A percentile compares a stretch with the other conserved stretches of the same genome.
Conservation (phyloP, 2,797 vertebrate species). For the Bovichtus diacanthus region DNA sequence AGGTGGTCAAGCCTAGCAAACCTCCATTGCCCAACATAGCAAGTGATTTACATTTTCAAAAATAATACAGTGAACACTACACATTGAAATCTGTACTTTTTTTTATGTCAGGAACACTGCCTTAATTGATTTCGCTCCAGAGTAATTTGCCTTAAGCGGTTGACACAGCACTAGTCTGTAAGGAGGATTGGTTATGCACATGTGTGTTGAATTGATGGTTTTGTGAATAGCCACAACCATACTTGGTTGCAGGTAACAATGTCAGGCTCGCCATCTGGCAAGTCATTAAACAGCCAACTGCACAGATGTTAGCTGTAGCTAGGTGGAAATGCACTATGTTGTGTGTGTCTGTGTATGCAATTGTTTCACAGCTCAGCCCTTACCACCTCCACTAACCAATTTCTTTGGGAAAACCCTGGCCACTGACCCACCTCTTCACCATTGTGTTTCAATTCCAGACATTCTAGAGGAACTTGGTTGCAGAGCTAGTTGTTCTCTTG, state of each 20-base stretch:
- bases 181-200: no score
- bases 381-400: constrained; percentile 1
- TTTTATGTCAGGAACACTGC: not conserved
- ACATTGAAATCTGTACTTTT: not conserved
- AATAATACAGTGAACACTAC: constrained; percentile 27
- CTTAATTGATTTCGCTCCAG: not conserved
- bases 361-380: not conserved
- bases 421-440: not conserved
- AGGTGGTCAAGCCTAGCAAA: constrained; percentile 11
- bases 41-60: constrained; percentile 33
- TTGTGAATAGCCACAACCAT: not conserved
- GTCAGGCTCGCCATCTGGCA: not conserved
- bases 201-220: no score
- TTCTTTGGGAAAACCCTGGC: constrained; percentile 23
- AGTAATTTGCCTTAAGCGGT: not conserved
- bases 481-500: constrained; percentile 11
- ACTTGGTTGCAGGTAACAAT: not conserved
- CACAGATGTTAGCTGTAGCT: not conserved
- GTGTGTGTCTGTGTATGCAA: not conserved
- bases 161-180: not conserved
- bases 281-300: not conserved
- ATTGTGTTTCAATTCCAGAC: constrained; percentile 12
- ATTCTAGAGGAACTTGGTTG: constrained; percentile 2
- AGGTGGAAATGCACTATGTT: not conserved
- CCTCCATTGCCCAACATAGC: constrained; percentile 16